Conservation (phyloP, 2,888 invertebrate species). For the Megastigmus dorsalis region DNA sequence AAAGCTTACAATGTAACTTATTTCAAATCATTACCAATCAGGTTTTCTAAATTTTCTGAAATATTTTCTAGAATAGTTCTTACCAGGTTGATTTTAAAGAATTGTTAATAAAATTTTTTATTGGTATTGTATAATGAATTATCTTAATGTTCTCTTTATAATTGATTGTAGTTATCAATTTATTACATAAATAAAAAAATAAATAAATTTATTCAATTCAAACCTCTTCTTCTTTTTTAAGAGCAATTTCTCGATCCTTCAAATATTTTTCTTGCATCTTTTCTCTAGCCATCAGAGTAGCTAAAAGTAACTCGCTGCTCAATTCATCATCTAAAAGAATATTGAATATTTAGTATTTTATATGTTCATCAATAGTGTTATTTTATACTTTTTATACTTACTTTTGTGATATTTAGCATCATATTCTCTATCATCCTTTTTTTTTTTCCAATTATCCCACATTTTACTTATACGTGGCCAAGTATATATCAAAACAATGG, state of each 20-base stretch:
- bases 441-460: constrained; percentile 67
- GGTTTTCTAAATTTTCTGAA: too few species aligned
- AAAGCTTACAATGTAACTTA: too few species aligned
- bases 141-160: too few species aligned
- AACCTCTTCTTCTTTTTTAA: constrained; percentile 72
- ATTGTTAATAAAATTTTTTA: too few species aligned
- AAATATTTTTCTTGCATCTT: constrained; percentile 74
- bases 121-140: too few species aligned
- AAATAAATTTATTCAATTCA: neutral
- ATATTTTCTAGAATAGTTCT: too few species aligned
- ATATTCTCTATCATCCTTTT: constrained; percentile 71
- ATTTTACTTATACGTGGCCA: constrained; percentile 69
- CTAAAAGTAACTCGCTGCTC: constrained; percentile 66
- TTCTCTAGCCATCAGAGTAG: constrained; percentile 70
- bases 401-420: constrained; percentile 75
- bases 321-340: constrained; percentile 74
- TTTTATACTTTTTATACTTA: constrained; percentile 58
- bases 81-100: too few species aligned
- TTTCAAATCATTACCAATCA: too few species aligned
- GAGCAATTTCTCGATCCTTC: constrained; percentile 65
- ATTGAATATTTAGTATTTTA: constrained; percentile 32
- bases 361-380: neutral
- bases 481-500: constrained; percentile 65
- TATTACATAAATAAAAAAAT: neutral
- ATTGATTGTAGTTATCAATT: too few species aligned